phyloP scores from a whole-genome alignment of 1,140 invertebrate species.

The Drosophila truncata region DNA sequence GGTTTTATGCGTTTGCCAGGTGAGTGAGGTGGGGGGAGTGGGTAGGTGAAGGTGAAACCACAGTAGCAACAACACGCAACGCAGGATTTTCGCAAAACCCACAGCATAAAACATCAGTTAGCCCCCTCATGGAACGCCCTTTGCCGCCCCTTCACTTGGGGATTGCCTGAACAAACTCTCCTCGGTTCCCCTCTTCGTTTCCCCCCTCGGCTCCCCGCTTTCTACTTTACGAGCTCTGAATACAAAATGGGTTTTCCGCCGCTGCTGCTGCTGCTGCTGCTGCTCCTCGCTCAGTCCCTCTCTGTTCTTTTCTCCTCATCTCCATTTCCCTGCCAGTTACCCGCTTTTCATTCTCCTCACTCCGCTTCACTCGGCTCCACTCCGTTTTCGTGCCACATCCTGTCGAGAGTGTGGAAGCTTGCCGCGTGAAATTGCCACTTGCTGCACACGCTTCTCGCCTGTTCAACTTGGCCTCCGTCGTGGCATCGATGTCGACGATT shows the following conservation, averaged over 20 bases:
- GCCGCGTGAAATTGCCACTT: slow-evolving; percentile 82
- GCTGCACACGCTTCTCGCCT: slow-evolving; percentile 77
- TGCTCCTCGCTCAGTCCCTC: not conserved
- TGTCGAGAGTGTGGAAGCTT: slow-evolving; percentile 32
- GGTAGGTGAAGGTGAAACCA: slow-evolving; percentile 16
- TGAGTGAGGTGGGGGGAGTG: slow-evolving; percentile 6
- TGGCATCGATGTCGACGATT: slow-evolving; percentile 59
- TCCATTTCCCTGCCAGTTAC: slow-evolving; percentile 3
- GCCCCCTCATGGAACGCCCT: not conserved
- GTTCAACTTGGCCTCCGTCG: slow-evolving; percentile 81
- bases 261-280: slow-evolving; percentile 1
- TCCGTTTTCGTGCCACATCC: slow-evolving; percentile 7
- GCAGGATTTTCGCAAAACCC: slow-evolving; percentile 79
- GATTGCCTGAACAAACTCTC: slow-evolving; percentile 49
- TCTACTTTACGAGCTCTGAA: slow-evolving; percentile 81
- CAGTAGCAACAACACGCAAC: slow-evolving; percentile 67
- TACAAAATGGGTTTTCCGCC: slow-evolving; percentile 77
- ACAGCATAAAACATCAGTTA: slow-evolving; percentile 79
- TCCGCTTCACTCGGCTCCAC: not conserved
- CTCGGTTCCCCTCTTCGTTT: not conserved
- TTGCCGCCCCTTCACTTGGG: slow-evolving; percentile 29
- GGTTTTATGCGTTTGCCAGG: slow-evolving; percentile 68
- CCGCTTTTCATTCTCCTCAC: not conserved
- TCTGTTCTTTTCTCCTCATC: not conserved
- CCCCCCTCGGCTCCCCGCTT: slow-evolving; percentile 29